These are phyloP conservation scores for Callorhinus ursinus DNA, from an alignment of 2,113 vertebrate genomes.

Conservation along the genomic window DNA sequence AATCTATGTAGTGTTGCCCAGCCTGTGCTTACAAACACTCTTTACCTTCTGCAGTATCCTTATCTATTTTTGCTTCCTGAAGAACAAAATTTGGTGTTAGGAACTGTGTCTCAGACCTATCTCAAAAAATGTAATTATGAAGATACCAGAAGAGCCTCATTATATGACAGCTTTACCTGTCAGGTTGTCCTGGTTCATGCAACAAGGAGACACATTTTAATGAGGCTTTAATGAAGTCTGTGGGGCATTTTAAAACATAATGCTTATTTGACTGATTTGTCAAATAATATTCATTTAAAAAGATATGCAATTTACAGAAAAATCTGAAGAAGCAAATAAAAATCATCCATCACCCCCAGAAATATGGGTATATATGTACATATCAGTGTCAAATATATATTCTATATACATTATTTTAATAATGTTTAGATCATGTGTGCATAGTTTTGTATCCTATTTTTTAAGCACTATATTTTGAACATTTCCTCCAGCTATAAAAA, in stretches of 20 bases:
- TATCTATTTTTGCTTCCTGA: background rate
- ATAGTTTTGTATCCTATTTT: background rate
- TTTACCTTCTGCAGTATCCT: background rate
- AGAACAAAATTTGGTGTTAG: background rate
- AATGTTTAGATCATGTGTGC: background rate
- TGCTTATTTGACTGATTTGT: slow-evolving; percentile 21
- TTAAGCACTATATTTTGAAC: background rate
- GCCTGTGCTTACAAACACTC: background rate
- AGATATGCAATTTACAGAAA: background rate
- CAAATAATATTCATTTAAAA: slow-evolving; percentile 7
- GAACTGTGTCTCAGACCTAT: background rate
- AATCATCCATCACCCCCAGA: background rate
- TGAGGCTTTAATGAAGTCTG: background rate
- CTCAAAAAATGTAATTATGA: background rate
- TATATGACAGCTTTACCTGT: background rate
- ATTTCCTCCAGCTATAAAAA: slow-evolving; percentile 17
- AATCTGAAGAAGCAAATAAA: slow-evolving; percentile 35
- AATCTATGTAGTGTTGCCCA: background rate
- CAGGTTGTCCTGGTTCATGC: background rate
- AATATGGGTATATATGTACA: background rate
- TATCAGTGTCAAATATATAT: background rate
- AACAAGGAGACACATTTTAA: slow-evolving; percentile 28
- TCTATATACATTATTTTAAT: background rate
- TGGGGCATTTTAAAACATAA: background rate
- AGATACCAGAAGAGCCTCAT: background rate